A percentile compares a stretch with the other conserved stretches of the same genome.
These are phyloP conservation scores for Helicoverpa zea DNA, from an alignment of 1,140 invertebrate species.

Conservation along the genomic window DNA sequence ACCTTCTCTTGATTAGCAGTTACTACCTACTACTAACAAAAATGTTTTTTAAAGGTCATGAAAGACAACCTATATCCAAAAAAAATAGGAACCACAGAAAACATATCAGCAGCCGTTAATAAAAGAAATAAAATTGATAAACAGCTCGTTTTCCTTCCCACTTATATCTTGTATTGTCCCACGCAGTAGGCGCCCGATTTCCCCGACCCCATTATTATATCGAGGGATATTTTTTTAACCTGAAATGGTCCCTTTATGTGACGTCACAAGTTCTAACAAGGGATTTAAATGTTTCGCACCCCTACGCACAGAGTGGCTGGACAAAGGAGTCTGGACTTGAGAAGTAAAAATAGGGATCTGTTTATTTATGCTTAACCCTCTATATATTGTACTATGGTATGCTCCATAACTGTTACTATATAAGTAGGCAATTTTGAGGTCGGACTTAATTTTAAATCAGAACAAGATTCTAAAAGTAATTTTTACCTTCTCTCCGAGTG, in stretches of 20 bases:
- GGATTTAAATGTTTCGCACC: background rate
- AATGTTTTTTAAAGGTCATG: too few species aligned
- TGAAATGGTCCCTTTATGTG: background rate
- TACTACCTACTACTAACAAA: too few species aligned
- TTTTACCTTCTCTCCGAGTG: too few species aligned
- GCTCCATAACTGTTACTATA: too few species aligned
- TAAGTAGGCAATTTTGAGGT: too few species aligned
- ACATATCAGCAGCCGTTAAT: background rate
- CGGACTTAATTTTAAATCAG: too few species aligned
- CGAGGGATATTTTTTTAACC: background rate
- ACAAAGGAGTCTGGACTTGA: constrained; percentile 4
- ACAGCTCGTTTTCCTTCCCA: background rate
- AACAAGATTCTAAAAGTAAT: too few species aligned
- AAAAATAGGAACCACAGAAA: background rate
- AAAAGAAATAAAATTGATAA: background rate
- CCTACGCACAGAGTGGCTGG: background rate
- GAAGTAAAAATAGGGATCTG: too few species aligned
- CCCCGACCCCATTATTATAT: background rate
- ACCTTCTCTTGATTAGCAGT: too few species aligned
- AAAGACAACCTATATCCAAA: too few species aligned
- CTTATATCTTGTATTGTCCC: background rate
- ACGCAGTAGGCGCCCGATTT: background rate
- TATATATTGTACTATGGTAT: too few species aligned
- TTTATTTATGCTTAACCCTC: too few species aligned
- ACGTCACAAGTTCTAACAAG: constrained; percentile 2